Evolutionary conservation across 2,113 vertebrate species (phyloP).

Genomic region (Chaetorhynchus papuensis): DNA sequence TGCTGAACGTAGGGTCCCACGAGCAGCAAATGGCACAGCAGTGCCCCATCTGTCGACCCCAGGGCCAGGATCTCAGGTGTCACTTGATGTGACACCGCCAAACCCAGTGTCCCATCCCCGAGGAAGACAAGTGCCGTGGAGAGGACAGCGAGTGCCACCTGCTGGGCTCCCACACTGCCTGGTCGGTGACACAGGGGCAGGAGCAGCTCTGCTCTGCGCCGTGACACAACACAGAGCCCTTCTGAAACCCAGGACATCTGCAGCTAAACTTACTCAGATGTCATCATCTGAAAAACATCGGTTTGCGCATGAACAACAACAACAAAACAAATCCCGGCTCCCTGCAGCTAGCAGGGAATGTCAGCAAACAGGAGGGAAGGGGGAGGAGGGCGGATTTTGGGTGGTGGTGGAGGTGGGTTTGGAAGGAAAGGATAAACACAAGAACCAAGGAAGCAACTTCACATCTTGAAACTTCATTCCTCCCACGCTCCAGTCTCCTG

Average conservation of each 20-base stretch:
- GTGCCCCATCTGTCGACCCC: accelerated
- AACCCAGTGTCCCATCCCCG: background rate
- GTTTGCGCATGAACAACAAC: background rate
- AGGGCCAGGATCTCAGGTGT: background rate
- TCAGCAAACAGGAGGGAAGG: background rate
- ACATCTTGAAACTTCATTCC: background rate
- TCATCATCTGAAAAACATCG: background rate
- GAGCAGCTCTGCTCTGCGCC: accelerated
- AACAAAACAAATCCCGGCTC: background rate
- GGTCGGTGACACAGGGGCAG: accelerated
- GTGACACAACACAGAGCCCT: background rate
- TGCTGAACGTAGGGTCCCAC: accelerated
- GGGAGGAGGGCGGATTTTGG: background rate
- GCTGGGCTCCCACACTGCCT: background rate
- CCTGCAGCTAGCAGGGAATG: background rate
- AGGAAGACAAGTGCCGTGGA: accelerated
- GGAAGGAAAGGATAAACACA: background rate
- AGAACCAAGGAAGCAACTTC: background rate
- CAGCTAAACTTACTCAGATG: too few relatives aligned
- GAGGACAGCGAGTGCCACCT: background rate
- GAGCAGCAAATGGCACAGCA: accelerated
- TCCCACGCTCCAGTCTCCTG: background rate
- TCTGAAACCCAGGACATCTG: background rate
- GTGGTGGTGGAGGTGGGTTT: background rate
- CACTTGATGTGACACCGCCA: background rate